phyloP scores from a whole-genome alignment of 92 coral and sea anemone species.

The Nematostella vectensis region DNA sequence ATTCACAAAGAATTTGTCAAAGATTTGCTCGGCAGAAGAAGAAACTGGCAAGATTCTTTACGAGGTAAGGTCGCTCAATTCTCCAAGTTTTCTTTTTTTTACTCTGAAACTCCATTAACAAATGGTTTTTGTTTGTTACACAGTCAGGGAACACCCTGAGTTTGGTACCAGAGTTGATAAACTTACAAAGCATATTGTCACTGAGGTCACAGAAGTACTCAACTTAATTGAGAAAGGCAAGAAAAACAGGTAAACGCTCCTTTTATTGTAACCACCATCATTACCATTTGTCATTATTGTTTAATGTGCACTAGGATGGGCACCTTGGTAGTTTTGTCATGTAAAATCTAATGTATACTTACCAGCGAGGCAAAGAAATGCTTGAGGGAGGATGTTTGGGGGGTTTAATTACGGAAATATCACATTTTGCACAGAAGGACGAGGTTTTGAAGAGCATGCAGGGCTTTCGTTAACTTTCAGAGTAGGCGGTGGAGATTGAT shows the following conservation, averaged over 20 bases:
- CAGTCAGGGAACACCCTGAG: slow-evolving; percentile 95
- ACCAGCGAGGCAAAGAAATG: too few relatives aligned
- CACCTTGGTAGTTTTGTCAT: too few relatives aligned
- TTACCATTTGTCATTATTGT: too few relatives aligned
- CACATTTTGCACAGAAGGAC: too few relatives aligned
- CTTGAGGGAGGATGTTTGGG: too few relatives aligned
- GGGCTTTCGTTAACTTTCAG: too few relatives aligned
- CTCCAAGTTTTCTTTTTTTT: not conserved
- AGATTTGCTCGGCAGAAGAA: slow-evolving; percentile 75
- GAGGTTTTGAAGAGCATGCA: too few relatives aligned
- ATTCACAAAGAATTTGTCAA: slow-evolving; percentile 94
- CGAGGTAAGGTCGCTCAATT: slow-evolving; percentile 38
- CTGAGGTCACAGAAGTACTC: slow-evolving; percentile 62
- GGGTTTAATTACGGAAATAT: too few relatives aligned
- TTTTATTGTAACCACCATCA: too few relatives aligned
- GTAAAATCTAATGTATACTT: too few relatives aligned
- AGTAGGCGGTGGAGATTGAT: too few relatives aligned
- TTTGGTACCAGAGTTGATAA: slow-evolving; percentile 86
- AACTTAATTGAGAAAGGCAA: slow-evolving; percentile 78
- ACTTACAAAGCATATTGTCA: slow-evolving; percentile 86
- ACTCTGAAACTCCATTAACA: not conserved
- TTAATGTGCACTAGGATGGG: too few relatives aligned
- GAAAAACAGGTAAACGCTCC: slow-evolving; percentile 77
- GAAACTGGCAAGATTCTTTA: slow-evolving; percentile 83
- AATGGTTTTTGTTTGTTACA: not conserved